Conservation (phyloP, 2,113 vertebrate species). For the Syngnathoides biaculeatus region DNA sequence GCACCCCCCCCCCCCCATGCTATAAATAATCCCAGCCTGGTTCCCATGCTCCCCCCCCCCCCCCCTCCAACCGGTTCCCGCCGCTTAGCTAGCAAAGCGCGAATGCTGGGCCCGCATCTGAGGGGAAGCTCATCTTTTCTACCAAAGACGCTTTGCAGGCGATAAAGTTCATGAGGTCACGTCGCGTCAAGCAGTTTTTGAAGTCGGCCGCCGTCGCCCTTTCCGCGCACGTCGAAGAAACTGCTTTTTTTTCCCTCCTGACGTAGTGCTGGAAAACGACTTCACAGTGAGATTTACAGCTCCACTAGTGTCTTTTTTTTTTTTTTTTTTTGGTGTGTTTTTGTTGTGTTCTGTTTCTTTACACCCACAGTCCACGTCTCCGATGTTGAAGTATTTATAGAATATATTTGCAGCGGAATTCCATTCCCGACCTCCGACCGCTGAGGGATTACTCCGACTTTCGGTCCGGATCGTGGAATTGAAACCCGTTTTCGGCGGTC, state of each 20-base stretch:
- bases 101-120: constrained; percentile 14
- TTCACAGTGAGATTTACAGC: constrained; percentile 15
- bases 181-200: too few species aligned
- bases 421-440: constrained; percentile 17
- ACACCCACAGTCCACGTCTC: background rate
- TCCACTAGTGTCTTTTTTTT: too few species aligned
- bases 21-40: constrained; percentile 64
- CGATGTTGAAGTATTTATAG: constrained; percentile 22
- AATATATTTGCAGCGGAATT: constrained; percentile 16
- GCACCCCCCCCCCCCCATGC: constrained; percentile 28
- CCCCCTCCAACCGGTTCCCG: constrained; percentile 43
- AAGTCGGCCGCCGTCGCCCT: too few species aligned
- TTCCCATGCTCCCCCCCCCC: constrained; percentile 77
- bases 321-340: too few species aligned
- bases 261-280: constrained; percentile 6
- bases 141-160: background rate
- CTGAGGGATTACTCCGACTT: constrained; percentile 19
- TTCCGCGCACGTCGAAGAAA: too few species aligned
- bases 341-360: constrained; percentile 10
- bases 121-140: constrained; percentile 8
- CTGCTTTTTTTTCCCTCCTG: background rate
- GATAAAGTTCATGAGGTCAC: constrained; percentile 13
- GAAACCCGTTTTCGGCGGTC: background rate
- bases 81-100: constrained; percentile 21
- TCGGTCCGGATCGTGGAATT: constrained; percentile 30